These are phyloP conservation scores for Mycetomoellerius zeteki DNA, from an alignment of 1,140 invertebrate species.

Conservation along the genomic window DNA sequence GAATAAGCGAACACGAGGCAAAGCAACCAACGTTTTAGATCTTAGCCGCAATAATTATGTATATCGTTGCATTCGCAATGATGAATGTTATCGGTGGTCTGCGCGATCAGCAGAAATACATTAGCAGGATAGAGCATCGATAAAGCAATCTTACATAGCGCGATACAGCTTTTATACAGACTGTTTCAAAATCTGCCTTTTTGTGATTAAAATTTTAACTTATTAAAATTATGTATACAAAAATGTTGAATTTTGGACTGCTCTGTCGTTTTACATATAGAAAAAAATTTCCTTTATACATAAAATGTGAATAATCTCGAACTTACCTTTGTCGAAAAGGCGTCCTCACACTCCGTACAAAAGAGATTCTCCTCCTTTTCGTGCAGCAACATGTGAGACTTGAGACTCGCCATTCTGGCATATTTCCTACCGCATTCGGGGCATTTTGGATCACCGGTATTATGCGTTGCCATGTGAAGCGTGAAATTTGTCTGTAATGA, in stretches of 20 bases:
- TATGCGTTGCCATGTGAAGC: conserved; percentile 89
- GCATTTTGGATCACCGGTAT: conserved; percentile 88
- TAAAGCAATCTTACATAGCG: conserved; percentile 12
- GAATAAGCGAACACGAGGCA: background rate
- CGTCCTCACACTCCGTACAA: conserved; percentile 91
- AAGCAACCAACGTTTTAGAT: background rate
- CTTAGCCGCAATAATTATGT: background rate
- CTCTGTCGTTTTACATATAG: background rate
- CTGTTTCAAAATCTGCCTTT: background rate
- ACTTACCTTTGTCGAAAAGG: conserved; percentile 90
- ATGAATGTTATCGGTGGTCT: conserved; percentile 11
- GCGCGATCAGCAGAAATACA: conserved; percentile 10
- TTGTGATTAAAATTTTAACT: background rate
- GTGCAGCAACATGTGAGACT: conserved; percentile 91
- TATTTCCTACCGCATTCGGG: conserved; percentile 90
- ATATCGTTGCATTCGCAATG: conserved; percentile 3
- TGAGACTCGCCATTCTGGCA: conserved; percentile 90
- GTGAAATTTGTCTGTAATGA: conserved; percentile 87
- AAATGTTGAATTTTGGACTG: background rate
- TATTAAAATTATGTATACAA: background rate
- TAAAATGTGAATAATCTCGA: conserved; percentile 24
- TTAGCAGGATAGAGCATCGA: background rate
- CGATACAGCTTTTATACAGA: background rate
- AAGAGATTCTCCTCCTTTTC: conserved; percentile 90
- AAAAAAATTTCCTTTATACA: background rate